A percentile compares a stretch with the other conserved stretches of the same genome.
These are phyloP conservation scores for Peucedramus taeniatus DNA, from an alignment of 2,113 vertebrate genomes.

Conservation along the genomic window DNA sequence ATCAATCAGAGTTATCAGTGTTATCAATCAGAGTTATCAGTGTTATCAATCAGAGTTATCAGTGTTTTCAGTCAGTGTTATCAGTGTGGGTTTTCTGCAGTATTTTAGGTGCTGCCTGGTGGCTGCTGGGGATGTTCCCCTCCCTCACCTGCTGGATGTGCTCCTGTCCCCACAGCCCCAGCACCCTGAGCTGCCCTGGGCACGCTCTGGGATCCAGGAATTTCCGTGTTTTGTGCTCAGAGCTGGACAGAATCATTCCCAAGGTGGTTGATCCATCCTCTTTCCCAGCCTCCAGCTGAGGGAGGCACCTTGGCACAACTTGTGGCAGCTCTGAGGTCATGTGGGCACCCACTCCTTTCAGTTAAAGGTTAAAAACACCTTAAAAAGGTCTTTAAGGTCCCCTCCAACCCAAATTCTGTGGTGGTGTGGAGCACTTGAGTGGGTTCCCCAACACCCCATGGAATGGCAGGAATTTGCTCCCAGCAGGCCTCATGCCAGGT, in stretches of 20 bases:
- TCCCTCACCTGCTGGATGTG: not conserved
- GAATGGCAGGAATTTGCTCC: not conserved
- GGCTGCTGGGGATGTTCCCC: not conserved
- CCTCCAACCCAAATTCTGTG: not conserved
- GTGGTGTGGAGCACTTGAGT: too few species aligned
- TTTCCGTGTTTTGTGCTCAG: not conserved
- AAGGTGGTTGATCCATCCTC: not conserved
- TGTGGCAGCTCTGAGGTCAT: not conserved
- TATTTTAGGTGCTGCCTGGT: not conserved
- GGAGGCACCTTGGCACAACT: not conserved
- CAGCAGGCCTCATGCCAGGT: not conserved
- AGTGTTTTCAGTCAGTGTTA: too few species aligned
- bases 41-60: not conserved
- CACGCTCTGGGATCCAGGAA: not conserved
- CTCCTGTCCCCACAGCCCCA: not conserved
- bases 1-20: not conserved
- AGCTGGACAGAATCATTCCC: not conserved
- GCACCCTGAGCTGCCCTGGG: not conserved
- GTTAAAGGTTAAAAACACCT: not conserved
- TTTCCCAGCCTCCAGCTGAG: not conserved
- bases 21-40: too few species aligned
- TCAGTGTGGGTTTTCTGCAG: accelerated
- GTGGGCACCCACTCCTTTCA: too few species aligned
- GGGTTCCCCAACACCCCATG: not conserved
- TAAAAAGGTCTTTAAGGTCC: not conserved